These are phyloP conservation scores for Potamilus streckersoni DNA, from an alignment of 1,140 invertebrate species.

Conservation along the genomic window DNA sequence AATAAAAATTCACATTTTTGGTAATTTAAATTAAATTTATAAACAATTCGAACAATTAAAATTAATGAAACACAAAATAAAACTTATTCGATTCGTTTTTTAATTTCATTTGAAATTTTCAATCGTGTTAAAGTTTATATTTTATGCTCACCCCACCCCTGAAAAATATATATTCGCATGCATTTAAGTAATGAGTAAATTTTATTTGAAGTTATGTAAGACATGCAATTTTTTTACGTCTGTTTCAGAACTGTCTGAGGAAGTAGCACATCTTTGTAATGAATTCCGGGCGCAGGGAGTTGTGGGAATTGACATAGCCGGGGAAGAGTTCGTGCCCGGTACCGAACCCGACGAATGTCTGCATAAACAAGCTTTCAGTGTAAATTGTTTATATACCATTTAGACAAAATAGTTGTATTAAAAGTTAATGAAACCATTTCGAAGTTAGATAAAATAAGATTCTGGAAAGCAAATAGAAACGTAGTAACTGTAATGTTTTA, in stretches of 20 bases:
- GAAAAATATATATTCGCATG: neutral
- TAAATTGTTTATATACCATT: constrained; percentile 5
- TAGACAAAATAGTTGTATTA: neutral
- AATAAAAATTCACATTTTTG: too few relatives aligned
- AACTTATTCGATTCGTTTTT: too few relatives aligned
- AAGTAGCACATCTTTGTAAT: constrained; percentile 69
- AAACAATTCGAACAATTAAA: too few relatives aligned
- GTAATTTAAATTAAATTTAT: too few relatives aligned
- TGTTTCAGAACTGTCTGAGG: constrained; percentile 67
- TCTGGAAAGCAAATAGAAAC: too few relatives aligned
- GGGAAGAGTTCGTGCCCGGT: constrained; percentile 65
- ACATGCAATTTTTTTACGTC: too few relatives aligned
- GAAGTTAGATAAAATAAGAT: too few relatives aligned
- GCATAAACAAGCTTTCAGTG: constrained; percentile 59
- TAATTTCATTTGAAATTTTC: too few relatives aligned
- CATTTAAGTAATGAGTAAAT: neutral
- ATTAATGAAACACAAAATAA: too few relatives aligned
- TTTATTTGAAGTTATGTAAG: constrained; percentile 1
- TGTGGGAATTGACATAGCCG: constrained; percentile 75
- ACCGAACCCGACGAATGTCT: constrained; percentile 51
- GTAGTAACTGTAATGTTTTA: too few relatives aligned
- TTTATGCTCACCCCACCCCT: neutral
- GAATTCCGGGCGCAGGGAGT: constrained; percentile 71
- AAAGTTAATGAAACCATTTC: neutral
- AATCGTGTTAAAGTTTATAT: too few relatives aligned